Evolutionary conservation across 2,113 vertebrate genomes (phyloP).

Genomic region (Myrmecophaga tridactyla): DNA sequence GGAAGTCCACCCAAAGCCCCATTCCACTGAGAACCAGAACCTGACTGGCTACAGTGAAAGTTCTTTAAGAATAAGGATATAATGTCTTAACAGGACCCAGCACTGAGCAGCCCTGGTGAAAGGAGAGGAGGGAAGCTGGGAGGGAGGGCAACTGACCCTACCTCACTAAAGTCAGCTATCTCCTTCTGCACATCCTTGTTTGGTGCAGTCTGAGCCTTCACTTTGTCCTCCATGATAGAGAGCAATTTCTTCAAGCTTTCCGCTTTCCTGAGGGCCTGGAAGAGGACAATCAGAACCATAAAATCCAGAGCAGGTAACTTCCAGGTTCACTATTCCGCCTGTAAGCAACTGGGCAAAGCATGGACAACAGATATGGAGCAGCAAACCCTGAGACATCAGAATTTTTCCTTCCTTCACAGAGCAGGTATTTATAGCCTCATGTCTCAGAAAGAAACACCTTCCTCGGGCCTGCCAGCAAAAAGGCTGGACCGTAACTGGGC

Average conservation of each 20-base stretch:
- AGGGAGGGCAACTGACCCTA: conserved; percentile 67
- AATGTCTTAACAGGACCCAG: neutral
- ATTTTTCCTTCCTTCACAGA: neutral
- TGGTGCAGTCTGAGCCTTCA: conserved; percentile 91
- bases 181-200: conserved; percentile 98
- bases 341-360: too few species aligned
- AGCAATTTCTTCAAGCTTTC: conserved; percentile 88
- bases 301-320: neutral
- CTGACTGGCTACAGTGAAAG: neutral
- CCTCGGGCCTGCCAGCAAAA: neutral
- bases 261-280: conserved; percentile 94
- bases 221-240: conserved; percentile 87
- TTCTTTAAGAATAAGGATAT: neutral
- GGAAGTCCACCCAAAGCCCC: neutral
- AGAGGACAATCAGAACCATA: neutral
- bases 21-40: neutral
- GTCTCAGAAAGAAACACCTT: neutral
- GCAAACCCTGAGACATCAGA: neutral
- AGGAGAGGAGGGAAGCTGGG: too few species aligned
- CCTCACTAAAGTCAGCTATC: conserved; percentile 94
- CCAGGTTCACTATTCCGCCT: neutral
- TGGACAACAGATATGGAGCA: neutral
- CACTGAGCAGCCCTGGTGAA: accelerated
- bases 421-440: neutral
- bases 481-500: neutral